Percentiles rank a stretch among this genome's conserved stretches.
These are phyloP conservation scores for Myanophis thanlyinensis DNA, from an alignment of 2,113 vertebrate genomes.

Conservation along the genomic window DNA sequence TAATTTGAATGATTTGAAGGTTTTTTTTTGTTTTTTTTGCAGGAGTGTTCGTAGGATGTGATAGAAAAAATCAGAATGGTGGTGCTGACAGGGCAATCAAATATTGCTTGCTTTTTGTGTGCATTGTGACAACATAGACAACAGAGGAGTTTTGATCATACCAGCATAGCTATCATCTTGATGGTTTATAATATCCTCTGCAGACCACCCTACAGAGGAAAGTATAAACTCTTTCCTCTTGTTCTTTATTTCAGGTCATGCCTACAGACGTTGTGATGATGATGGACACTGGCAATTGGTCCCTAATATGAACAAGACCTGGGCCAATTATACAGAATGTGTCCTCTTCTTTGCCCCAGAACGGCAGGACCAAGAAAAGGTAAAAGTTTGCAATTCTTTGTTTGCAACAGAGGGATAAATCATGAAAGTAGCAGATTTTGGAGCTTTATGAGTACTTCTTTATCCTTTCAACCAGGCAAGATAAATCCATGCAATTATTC, in stretches of 20 bases:
- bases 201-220: no score
- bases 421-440: background rate
- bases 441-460: background rate
- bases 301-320: conserved; percentile 81
- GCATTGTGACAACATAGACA: background rate
- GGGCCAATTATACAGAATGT: conserved; percentile 92
- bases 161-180: background rate
- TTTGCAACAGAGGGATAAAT: background rate
- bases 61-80: background rate
- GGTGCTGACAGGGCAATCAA: background rate
- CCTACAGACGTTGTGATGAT: conserved; percentile 81
- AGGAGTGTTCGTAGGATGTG: background rate
- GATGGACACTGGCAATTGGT: conserved; percentile 81
- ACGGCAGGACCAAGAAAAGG: conserved; percentile 76
- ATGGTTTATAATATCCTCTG: background rate
- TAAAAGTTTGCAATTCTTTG: conserved; percentile 20
- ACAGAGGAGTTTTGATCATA: background rate
- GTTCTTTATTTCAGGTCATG: conserved; percentile 68
- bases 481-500: background rate
- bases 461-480: background rate
- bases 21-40: no score
- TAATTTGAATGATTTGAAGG: background rate
- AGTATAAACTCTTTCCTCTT: background rate
- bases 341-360: conserved; percentile 77
- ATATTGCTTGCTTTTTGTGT: background rate